These are phyloP conservation scores for Luperina nickerlii DNA, from an alignment of 2,888 invertebrate species.

Conservation along the genomic window DNA sequence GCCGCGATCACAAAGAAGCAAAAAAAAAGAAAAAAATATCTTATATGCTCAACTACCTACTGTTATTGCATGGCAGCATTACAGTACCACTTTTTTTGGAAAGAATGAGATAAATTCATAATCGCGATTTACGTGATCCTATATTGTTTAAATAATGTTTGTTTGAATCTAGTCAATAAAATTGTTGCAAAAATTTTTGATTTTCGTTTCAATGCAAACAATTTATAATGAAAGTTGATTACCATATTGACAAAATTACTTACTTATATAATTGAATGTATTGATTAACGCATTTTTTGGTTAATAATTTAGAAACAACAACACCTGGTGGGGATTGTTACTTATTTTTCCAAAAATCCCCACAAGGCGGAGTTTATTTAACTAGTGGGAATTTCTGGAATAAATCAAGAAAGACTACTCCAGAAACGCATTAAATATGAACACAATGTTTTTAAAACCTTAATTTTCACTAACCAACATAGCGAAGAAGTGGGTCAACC, in stretches of 20 bases:
- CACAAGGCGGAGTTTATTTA: no score
- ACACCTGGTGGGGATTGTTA: neutral
- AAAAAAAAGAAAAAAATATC: neutral
- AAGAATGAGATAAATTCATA: neutral
- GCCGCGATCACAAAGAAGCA: neutral
- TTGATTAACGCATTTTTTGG: neutral
- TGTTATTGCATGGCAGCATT: neutral
- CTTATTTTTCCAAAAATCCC: neutral
- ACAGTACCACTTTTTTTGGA: neutral
- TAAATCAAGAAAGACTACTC: neutral
- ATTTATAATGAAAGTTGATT: neutral
- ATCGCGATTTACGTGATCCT: neutral
- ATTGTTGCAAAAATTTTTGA: neutral
- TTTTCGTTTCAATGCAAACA: neutral
- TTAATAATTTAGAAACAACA: neutral
- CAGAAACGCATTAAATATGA: neutral
- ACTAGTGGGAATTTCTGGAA: no score
- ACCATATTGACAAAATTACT: neutral
- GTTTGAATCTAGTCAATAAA: neutral
- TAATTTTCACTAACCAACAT: slow-evolving; percentile 11
- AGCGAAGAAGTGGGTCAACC: slow-evolving; percentile 37
- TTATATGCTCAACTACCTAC: neutral
- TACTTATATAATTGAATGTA: neutral
- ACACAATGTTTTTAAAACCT: neutral
- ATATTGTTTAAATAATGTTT: neutral